These are phyloP conservation scores for Polypterus senegalus DNA, from an alignment of 2,113 vertebrate genomes.

Conservation along the genomic window DNA sequence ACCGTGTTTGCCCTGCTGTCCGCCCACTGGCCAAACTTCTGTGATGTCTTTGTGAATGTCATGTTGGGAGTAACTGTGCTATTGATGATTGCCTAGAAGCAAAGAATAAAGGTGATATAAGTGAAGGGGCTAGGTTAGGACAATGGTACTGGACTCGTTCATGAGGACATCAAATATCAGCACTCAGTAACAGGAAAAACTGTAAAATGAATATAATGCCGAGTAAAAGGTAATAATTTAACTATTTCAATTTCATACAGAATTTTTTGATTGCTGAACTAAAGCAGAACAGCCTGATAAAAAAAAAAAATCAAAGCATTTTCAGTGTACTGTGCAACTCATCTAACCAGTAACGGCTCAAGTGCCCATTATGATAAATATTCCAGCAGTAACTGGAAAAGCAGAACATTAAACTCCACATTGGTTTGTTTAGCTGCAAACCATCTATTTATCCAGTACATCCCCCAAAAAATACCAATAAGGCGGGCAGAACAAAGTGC, in stretches of 20 bases:
- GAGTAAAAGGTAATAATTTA: background rate
- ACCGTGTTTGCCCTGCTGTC: constrained; percentile 93
- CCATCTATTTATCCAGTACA: too few relatives aligned
- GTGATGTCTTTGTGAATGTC: constrained; percentile 93
- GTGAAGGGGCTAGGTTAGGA: too few relatives aligned
- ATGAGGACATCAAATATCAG: background rate
- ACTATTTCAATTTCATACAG: background rate
- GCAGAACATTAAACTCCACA: too few relatives aligned
- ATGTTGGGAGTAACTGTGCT: constrained; percentile 91
- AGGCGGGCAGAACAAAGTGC: too few relatives aligned
- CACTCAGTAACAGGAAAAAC: background rate
- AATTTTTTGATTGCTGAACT: background rate
- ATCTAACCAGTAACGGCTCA: too few relatives aligned
- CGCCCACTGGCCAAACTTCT: constrained; percentile 96
- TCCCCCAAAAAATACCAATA: too few relatives aligned
- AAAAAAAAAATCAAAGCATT: too few relatives aligned
- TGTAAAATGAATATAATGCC: background rate
- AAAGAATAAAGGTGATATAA: background rate
- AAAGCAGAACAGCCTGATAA: background rate
- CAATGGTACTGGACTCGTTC: background rate
- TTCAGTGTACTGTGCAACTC: too few relatives aligned
- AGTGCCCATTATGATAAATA: too few relatives aligned
- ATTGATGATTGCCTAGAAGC: constrained; percentile 82
- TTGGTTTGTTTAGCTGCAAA: too few relatives aligned
- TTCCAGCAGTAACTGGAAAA: too few relatives aligned